Base-by-base conservation (phyloP, 2,797 vertebrate species). In the Paratrypauchen microcephalus region DNA sequence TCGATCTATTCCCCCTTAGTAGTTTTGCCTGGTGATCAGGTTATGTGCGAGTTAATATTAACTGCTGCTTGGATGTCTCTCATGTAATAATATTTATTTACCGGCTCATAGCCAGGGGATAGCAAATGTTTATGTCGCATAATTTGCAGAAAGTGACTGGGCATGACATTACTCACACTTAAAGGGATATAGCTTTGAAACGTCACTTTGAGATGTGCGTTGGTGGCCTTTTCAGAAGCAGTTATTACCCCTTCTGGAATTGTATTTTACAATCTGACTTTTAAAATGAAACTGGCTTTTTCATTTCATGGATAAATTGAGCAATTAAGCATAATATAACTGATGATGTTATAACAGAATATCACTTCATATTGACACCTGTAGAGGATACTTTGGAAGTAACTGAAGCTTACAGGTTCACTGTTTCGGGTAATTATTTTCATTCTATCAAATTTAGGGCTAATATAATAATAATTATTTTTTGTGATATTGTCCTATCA, bases 21-120 rank as follows among this genome's bases (percentile, higher is more conserved):
- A 83, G 83, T 89, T 59, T 89, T 89, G 80, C 81, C 75, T 70
- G 74, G 72, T 75, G 78, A 88, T 78, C 74, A 83, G 72, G 60
- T 64, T 69, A 75, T 77, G 78, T 68, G 58, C 39, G 69, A 71
- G 78, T 70, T 74, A 81, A 82, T 74, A 80, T 75, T 73, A 79
- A 58, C 69, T 64, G 56, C 60, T 79, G 77, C 73, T 30, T 76
- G 70, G 75, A 76, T 69, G 72, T 77, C 84, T 87, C 70, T 66
- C 41, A 76, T 59, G 75, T 59, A 79, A 70, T 75, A 70, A 76
- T 66, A 75, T 84, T 82, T 81, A 78, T 85, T 83, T 79, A 79
- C 47, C 32, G 68, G 54, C 62, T 32, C 68, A 71, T 65, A 69
- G 64, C 71, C 68, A 2, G 73, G 70, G 8, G 1, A 16, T 5